Percentiles rank a stretch among this genome's conserved stretches.
Conservation (phyloP, 2,888 invertebrate species). For the Cyrtodaria siliqua region DNA sequence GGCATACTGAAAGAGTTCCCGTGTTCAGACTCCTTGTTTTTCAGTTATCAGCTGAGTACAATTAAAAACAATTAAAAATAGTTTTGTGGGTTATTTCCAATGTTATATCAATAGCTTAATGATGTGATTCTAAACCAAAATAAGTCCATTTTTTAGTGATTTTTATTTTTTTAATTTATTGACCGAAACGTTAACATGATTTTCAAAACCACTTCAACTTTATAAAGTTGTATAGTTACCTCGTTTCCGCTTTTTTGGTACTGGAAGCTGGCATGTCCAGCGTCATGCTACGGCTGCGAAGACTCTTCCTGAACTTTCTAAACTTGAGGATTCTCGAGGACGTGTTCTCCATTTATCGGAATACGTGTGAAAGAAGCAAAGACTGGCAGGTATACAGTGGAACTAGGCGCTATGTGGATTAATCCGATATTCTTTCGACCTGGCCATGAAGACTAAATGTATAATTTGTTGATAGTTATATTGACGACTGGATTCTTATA, state of each 20-base stretch:
- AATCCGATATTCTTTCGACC: constrained; percentile 38
- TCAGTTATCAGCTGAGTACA: no score
- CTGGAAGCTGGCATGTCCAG: constrained; percentile 53
- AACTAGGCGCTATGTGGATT: constrained; percentile 48
- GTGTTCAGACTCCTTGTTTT: no score
- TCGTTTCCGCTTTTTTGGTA: constrained; percentile 31
- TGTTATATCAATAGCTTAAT: no score
- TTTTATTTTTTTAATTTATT: no score
- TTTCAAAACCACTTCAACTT: no score
- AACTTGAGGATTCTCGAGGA: constrained; percentile 55
- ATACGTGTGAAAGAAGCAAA: constrained; percentile 34
- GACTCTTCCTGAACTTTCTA: constrained; percentile 37
- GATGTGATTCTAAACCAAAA: no score
- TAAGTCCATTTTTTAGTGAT: no score
- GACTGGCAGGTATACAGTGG: constrained; percentile 39
- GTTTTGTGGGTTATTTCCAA: no score
- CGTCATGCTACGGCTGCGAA: constrained; percentile 49
- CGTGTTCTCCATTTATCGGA: constrained; percentile 27
- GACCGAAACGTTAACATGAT: no score
- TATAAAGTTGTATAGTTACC: no score
- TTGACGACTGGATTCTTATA: constrained; percentile 32
- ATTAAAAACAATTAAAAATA: no score
- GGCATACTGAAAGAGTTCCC: no score
- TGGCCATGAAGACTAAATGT: constrained; percentile 27
- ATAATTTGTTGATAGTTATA: constrained; percentile 6